Base-by-base conservation (phyloP, 2,113 vertebrate genomes). In the Chrysemys picta region DNA sequence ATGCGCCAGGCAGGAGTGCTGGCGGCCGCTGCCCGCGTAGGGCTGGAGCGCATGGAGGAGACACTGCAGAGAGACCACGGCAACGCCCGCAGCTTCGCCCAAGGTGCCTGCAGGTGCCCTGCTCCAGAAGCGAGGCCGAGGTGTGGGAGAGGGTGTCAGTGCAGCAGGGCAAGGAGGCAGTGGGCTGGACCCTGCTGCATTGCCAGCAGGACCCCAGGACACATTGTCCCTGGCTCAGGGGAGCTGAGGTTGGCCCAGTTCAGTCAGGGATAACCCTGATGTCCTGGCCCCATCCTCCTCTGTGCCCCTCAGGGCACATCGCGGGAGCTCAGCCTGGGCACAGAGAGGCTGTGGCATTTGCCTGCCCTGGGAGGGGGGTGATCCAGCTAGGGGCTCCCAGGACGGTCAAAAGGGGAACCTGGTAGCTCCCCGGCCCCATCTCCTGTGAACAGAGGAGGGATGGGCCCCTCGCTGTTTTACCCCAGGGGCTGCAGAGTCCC, bases 1-100 rank as follows among this genome's bases (percentile, higher is more conserved):
- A 98, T 99, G 98, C 95, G 98, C 31, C 99, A 99, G 96, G 97
- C 94, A 0, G 99, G 99, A 1, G 97, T 99, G 35, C 94, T 99
- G 90, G 99, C 99, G 1, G 99, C 98, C 0, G 98, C 99, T 8
- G 99, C 98, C 24, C 96, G 89, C 47, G 29, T 99, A 0, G 98
- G 99, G 45, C 96, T 99, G 90, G 95, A 95, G 21, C 97, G 85
- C 0, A 97, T 98, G 1, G 96, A 97, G 29, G 84, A 24, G 3
- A 97, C 91, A 1, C 91, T 99, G 94, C 82, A 53, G 75, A 97
- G 98, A 27, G 99, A 99, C 97, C 99, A 99, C 1, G 5, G 19
- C 59, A 98, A 99, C 0, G 97, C 98, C 83, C 97, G 87, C 85
- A 91, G 38, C 8, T 99, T 99, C n/a, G 99, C 99, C 31, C 94